A percentile compares a stretch with the other conserved stretches of the same genome.
phyloP scores from a whole-genome alignment of 2,113 vertebrate species.

The Cheirogaleus medius region DNA sequence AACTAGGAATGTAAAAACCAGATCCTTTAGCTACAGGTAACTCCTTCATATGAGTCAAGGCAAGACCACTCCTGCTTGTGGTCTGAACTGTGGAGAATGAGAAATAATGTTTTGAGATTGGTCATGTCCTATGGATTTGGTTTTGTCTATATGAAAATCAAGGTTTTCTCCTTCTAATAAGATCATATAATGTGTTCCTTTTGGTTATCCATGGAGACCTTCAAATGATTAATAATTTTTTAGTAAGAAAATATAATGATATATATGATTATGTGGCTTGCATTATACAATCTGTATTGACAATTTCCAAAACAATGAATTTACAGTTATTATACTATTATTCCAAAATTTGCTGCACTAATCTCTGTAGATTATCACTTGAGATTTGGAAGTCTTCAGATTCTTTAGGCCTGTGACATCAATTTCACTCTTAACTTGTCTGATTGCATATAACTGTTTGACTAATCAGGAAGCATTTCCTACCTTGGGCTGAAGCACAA shows the following conservation, averaged over 20 bases:
- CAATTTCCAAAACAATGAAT: slow-evolving; percentile 1
- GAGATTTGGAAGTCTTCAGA: background rate
- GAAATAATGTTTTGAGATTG: background rate
- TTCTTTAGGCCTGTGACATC: background rate
- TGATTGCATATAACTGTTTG: background rate
- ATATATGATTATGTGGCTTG: background rate
- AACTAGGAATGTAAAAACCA: background rate
- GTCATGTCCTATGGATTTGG: background rate
- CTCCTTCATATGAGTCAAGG: background rate
- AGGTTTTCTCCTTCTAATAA: slow-evolving; percentile 9
- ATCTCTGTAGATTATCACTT: background rate
- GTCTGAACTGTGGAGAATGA: background rate
- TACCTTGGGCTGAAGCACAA: slow-evolving; percentile 95
- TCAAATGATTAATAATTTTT: background rate
- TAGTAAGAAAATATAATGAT: background rate
- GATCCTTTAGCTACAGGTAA: background rate
- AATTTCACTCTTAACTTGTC: background rate
- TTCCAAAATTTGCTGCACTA: background rate
- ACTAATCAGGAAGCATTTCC: slow-evolving; percentile 55
- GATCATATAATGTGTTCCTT: background rate
- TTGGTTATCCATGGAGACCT: background rate
- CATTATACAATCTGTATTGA: background rate
- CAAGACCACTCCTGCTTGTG: background rate
- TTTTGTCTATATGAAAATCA: background rate
- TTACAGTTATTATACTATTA: background rate